Conservation (phyloP, 2,888 invertebrate species). For the Troides helena region DNA sequence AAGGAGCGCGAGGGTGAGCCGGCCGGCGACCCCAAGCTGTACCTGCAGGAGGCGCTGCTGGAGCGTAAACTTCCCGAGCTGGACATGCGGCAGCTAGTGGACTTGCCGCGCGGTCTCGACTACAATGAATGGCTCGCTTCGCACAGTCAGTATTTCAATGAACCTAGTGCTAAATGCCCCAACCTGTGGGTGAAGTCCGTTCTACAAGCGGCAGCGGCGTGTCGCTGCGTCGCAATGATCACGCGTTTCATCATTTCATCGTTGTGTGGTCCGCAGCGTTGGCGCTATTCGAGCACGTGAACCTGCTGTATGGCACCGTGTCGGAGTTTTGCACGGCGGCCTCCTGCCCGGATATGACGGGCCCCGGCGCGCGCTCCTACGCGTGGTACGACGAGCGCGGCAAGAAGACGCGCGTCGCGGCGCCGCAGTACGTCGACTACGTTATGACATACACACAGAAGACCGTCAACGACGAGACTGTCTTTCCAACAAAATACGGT, state of each 20-base stretch:
- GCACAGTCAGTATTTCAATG: slow-evolving; percentile 84
- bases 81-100: slow-evolving; percentile 96
- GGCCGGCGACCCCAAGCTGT: slow-evolving; percentile 92
- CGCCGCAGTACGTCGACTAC: slow-evolving; percentile 99
- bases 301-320: slow-evolving; percentile 98
- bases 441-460: slow-evolving; percentile 99
- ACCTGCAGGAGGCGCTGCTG: slow-evolving; percentile 96
- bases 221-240: not conserved
- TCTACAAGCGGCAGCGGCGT: not conserved
- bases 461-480: slow-evolving; percentile 96
- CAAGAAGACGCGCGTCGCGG: slow-evolving; percentile 97
- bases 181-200: not conserved
- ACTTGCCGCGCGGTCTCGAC: slow-evolving; percentile 96
- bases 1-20: slow-evolving; percentile 94
- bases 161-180: not conserved
- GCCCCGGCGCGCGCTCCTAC: slow-evolving; percentile 97
- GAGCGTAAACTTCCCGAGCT: slow-evolving; percentile 96
- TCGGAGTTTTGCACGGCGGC: slow-evolving; percentile 99
- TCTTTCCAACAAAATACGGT: slow-evolving; percentile 99
- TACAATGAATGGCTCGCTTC: slow-evolving; percentile 99
- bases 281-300: slow-evolving; percentile 99
- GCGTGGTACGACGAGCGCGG: slow-evolving; percentile 99
- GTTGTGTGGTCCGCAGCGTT: slow-evolving; percentile 81
- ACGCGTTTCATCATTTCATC: too few relatives aligned
- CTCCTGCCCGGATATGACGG: slow-evolving; percentile 97